Conservation (phyloP, 2,888 invertebrate genomes). For the Lycophotia porphyrea region DNA sequence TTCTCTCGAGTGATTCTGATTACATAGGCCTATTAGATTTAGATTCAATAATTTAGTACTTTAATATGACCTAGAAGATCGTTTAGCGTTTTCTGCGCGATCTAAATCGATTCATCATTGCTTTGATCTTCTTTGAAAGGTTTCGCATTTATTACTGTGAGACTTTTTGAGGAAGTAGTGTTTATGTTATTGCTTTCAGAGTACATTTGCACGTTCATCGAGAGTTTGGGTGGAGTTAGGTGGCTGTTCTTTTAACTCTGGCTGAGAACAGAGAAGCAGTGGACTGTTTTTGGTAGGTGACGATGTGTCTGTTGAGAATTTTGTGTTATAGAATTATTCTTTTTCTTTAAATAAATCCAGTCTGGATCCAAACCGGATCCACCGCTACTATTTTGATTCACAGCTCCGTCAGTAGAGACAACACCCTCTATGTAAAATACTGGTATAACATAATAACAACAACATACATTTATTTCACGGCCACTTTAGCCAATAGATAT, state of each 20-base stretch:
- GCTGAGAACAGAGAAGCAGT: background rate
- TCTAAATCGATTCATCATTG: slow-evolving; percentile 40
- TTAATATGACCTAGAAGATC: slow-evolving; percentile 54
- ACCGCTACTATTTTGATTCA: background rate
- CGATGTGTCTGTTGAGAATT: background rate
- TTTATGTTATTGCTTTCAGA: slow-evolving; percentile 36
- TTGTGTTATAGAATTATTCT: background rate
- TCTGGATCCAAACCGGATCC: background rate
- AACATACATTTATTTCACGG: too few relatives aligned
- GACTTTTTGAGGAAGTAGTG: slow-evolving; percentile 30
- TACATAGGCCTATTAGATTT: slow-evolving; percentile 45
- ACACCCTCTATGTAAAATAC: background rate
- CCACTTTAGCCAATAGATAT: too few relatives aligned
- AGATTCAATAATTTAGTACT: slow-evolving; percentile 51
- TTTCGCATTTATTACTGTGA: slow-evolving; percentile 42
- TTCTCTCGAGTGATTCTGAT: slow-evolving; percentile 41
- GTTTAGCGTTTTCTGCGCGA: slow-evolving; percentile 47
- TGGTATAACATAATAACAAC: too few relatives aligned
- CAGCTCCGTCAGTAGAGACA: background rate
- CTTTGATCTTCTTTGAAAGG: slow-evolving; percentile 59
- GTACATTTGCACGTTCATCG: slow-evolving; percentile 28
- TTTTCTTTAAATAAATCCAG: background rate
- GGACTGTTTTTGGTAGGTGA: background rate
- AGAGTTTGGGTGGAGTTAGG: background rate
- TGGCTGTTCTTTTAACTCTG: slow-evolving; percentile 7